phyloP scores from a whole-genome alignment of 2,888 invertebrate genomes.

The Synanthedon tipuliformis region DNA sequence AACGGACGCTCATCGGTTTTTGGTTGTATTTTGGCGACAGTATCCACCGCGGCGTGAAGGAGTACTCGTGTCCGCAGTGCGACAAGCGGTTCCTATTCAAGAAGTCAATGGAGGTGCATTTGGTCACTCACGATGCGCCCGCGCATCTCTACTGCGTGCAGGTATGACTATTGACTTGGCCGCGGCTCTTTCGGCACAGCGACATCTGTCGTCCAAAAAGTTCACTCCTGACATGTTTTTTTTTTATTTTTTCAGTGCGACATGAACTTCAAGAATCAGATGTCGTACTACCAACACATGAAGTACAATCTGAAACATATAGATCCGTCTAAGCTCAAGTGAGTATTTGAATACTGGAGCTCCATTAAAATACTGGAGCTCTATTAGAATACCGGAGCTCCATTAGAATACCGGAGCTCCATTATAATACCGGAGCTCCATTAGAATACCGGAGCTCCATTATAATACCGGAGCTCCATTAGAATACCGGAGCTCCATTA shows the following conservation, averaged over 20 bases:
- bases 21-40: conserved; percentile 16
- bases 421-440: no score
- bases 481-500: no score
- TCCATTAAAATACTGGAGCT: no score
- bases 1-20: not conserved
- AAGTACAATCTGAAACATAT: conserved; percentile 57
- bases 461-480: no score
- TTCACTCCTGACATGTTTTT: no score
- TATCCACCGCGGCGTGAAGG: conserved; percentile 50
- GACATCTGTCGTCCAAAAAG: no score
- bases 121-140: conserved; percentile 37
- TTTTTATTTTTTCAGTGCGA: conserved; percentile 42
- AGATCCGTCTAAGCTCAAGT: conserved; percentile 53
- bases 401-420: no score
- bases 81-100: conserved; percentile 50
- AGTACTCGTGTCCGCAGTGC: conserved; percentile 39
- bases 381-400: no score
- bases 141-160: conserved; percentile 46
- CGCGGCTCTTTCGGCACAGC: no score
- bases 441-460: no score
- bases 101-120: conserved; percentile 47
- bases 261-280: conserved; percentile 50
- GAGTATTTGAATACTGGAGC: conserved; percentile 12
- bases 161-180: no score
- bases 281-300: conserved; percentile 53